Evolutionary conservation across 2,888 invertebrate species (phyloP).

Genomic region (Nipponacmea schrenckii): DNA sequence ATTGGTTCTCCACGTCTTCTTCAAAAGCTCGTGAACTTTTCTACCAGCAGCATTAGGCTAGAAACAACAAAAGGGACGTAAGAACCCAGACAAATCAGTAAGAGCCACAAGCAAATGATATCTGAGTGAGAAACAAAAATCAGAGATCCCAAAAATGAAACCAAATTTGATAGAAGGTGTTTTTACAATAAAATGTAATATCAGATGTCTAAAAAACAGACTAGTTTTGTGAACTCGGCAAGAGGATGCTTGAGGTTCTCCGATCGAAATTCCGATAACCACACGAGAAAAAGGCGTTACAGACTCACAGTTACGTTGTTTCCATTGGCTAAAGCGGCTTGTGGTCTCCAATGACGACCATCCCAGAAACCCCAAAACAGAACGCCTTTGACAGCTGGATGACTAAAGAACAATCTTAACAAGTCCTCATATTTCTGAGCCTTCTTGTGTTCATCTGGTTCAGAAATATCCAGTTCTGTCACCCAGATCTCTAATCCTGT

Average conservation of each 20-base stretch:
- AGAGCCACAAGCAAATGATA: not conserved
- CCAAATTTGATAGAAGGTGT: too few species aligned
- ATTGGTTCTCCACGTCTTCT: conserved; percentile 3
- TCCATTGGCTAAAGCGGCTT: conserved; percentile 21
- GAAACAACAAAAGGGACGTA: not conserved
- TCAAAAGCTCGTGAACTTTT: not conserved
- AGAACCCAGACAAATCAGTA: not conserved
- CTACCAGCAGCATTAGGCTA: conserved; percentile 10
- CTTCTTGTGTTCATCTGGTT: conserved; percentile 17
- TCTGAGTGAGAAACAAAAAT: too few species aligned
- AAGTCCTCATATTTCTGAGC: conserved; percentile 23
- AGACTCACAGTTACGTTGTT: conserved; percentile 13
- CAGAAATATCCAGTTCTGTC: conserved; percentile 23
- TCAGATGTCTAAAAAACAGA: too few species aligned
- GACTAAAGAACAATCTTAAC: conserved; percentile 21
- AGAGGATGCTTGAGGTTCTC: not conserved
- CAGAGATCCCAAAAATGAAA: too few species aligned
- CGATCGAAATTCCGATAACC: not conserved
- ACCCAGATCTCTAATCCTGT: conserved; percentile 25
- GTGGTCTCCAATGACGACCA: conserved; percentile 17
- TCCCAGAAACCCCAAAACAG: conserved; percentile 29
- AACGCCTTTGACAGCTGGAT: conserved; percentile 22
- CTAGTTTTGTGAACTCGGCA: too few species aligned
- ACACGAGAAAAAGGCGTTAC: not conserved
- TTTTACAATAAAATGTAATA: too few species aligned